Evolutionary conservation across 2,113 vertebrate genomes (phyloP), one percentile per base, ranked within the genome.

Genomic region (Gadus chalcogrammus): DNA sequence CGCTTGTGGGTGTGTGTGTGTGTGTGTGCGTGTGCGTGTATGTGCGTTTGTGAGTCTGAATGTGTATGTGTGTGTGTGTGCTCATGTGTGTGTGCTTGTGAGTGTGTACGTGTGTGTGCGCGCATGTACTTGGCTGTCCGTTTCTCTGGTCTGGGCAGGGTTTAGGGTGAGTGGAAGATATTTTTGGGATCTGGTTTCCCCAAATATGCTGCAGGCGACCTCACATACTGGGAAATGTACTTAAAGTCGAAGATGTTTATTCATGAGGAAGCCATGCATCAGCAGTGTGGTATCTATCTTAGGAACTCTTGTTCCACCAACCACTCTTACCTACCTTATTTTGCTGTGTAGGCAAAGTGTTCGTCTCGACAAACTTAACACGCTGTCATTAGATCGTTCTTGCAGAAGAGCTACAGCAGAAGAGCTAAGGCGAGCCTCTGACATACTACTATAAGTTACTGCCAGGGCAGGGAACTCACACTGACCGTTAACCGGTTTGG

Each of bases 111-210:
- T 64, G 68, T 31, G 72, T 64, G 63, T 62, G n/a, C 61, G 64
- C 62, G 73, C 17, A 7, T 15, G 42, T 48, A 48, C 42, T 48
- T 48, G 42, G 42, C 42, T 75, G 5, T 76, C 79, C 67, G 68
- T 77, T 86, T 77, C 75, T 48, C 42, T 48, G 73, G 72, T 81
- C 66, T 67, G 31, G 74, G 52, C 42, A 73, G 67, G 78, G 77
- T 78, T 76, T 76, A 75, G 69, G 64, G 65, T 56, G 65, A 60
- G 18, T 72, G 64, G n/a, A 17, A 68, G 85, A 85, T 90, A 89
- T 90, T 89, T 90, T 88, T 85, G 85, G 83, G 68, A 62, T 69
- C 20, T 31, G 13, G 69, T 81, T 88, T 75, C 66, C 70, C 56
- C 61, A 62, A 69, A 80, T 84, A 79, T 17, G 55, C 55, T 58